Base-by-base conservation (phyloP, 2,888 invertebrate genomes). In the Eupithecia dodoneata region DNA sequence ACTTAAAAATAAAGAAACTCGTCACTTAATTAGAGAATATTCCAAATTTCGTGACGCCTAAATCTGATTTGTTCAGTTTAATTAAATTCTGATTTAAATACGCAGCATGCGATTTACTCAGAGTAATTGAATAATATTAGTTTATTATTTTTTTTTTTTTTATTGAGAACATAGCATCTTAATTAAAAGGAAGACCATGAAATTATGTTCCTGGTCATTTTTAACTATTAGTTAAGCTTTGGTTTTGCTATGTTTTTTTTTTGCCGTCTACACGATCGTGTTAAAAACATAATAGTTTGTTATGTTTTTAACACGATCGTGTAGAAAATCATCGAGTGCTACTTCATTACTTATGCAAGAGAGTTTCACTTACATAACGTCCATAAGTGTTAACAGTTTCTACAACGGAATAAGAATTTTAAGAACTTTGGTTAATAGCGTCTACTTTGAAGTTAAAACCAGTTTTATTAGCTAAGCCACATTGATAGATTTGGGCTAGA, bases 341-440 rank as follows among this genome's bases (percentile, higher is more conserved):
- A 30, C 30, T 59, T 6, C 30, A 42, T 63, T 52, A 59, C 44
- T 47, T 74, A 71, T 71, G 70, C 71, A 72, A 78, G 72, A 47
- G 12, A 73, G 71, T 75, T 71, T 74, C 47, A 70, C 71, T 81
- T 78, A 79, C 65, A 69, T 76, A 81, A 81, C 42, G 69, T 67
- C 47, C 12, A 73, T 18, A 69, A 30, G 47, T 72, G 69, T 69
- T 69, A 76, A 66, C 52, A 66, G 15, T 76, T 76, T 76, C 76
- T 76, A 72, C 69, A 41, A 52, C 59, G n/a, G 45, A 66, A 73
- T 47, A 47, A 10, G 47, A 67, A 44, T 44, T 47, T 69, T 10
- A 18, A 69, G 45, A 70, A 47, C 47, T 45, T 70, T 13, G 41
- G 15, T 6, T 15, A 42, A 7, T 42, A 13, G 1, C 42, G 41